These are phyloP conservation scores for Hemicrepidius hirtus DNA, from an alignment of 2,888 invertebrate species.

Conservation along the genomic window DNA sequence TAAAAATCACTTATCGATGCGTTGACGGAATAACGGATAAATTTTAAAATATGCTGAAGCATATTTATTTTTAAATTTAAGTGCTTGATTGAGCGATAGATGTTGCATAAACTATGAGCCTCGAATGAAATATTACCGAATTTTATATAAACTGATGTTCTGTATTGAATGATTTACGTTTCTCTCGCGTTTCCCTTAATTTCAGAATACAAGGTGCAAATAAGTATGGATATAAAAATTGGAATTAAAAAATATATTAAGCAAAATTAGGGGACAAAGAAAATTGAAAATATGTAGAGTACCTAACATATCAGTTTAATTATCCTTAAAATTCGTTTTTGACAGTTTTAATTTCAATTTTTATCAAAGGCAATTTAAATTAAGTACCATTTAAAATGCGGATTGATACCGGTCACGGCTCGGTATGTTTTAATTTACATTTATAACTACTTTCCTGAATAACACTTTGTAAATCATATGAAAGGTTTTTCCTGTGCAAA, in stretches of 20 bases:
- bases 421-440: conserved; percentile 37
- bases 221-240: background rate
- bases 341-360: conserved; percentile 33
- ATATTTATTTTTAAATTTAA: conserved; percentile 61
- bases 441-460: conserved; percentile 30
- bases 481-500: background rate
- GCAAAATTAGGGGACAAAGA: background rate
- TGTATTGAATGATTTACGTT: conserved; percentile 37
- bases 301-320: conserved; percentile 2
- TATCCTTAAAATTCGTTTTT: conserved; percentile 22
- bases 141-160: conserved; percentile 27
- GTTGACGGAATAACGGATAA: conserved; percentile 56
- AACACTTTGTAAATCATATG: background rate
- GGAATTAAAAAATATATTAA: background rate
- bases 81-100: conserved; percentile 56
- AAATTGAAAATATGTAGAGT: background rate
- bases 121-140: conserved; percentile 44
- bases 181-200: background rate
- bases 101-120: conserved; percentile 51
- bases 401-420: conserved; percentile 39
- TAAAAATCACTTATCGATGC: conserved; percentile 60
- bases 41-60: conserved; percentile 54
- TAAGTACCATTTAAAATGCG: conserved; percentile 41
- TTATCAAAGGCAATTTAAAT: conserved; percentile 39
- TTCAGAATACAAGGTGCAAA: background rate